Conservation (phyloP, 1,140 invertebrate species). For the Drosophila willistoni region DNA sequence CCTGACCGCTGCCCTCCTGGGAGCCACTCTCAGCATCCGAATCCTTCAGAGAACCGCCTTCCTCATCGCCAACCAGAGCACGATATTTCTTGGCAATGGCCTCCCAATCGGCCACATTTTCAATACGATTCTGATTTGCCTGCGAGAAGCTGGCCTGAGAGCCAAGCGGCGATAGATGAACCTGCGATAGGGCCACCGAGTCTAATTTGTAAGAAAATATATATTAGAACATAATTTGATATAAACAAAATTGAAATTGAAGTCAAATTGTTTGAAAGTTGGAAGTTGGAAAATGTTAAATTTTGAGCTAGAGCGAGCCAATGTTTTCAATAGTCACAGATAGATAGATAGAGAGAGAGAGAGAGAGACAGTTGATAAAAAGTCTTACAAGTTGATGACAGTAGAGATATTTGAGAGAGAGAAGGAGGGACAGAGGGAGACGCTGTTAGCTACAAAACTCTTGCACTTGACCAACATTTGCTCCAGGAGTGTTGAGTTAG, state of each 20-base stretch:
- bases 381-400: constrained; percentile 5
- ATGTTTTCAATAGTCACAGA: constrained; percentile 36
- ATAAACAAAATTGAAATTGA: neutral
- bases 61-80: constrained; percentile 85
- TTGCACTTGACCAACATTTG: constrained; percentile 41
- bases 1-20: constrained; percentile 64
- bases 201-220: constrained; percentile 83
- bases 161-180: constrained; percentile 91
- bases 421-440: constrained; percentile 30
- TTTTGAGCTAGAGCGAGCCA: constrained; percentile 80
- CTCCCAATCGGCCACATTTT: constrained; percentile 96
- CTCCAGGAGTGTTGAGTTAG: constrained; percentile 15
- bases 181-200: constrained; percentile 89
- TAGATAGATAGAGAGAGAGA: constrained; percentile 24
- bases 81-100: constrained; percentile 94
- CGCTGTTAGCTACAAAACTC: constrained; percentile 76
- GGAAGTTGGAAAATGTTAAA: constrained; percentile 56
- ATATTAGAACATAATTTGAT: constrained; percentile 8
- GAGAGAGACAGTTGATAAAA: constrained; percentile 32
- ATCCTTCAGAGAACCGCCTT: constrained; percentile 78
- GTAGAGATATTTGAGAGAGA: constrained; percentile 25
- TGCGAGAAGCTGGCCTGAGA: constrained; percentile 91
- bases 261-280: constrained; percentile 17
- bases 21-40: constrained; percentile 79
- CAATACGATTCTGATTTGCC: constrained; percentile 88